A percentile compares a stretch with the other conserved stretches of the same genome.
Conservation (phyloP, 2,797 vertebrate genomes). For the Enteromius anoplus region DNA sequence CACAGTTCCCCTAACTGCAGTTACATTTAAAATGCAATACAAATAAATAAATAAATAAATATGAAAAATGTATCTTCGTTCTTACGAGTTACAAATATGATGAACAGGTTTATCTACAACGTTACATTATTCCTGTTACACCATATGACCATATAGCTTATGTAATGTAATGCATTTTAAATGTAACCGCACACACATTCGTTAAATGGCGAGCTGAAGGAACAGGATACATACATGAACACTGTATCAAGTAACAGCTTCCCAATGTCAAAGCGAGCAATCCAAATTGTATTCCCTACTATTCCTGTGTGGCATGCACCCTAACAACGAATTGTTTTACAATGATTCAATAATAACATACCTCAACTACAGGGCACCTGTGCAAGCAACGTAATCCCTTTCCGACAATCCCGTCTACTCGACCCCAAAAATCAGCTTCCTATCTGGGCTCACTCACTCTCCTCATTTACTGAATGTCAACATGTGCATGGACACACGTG, state of each 20-base stretch:
- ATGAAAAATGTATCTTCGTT: no score
- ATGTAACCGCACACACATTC: not conserved
- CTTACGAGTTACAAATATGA: no score
- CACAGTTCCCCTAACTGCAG: not conserved
- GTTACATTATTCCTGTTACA: no score
- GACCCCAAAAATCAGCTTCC: conserved; percentile 52
- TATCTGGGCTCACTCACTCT: conserved; percentile 22
- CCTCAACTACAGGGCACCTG: conserved; percentile 14
- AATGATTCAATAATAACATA: not conserved
- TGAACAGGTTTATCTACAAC: no score
- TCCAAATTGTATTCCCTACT: not conserved
- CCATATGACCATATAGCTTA: no score
- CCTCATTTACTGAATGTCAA: conserved; percentile 74
- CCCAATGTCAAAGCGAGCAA: not conserved
- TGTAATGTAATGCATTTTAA: no score
- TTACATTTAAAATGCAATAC: not conserved
- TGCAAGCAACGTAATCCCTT: conserved; percentile 11
- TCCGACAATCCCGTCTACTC: not conserved
- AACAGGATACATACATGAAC: not conserved
- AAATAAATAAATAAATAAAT: no score
- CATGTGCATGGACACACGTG: conserved; percentile 82
- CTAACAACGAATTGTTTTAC: not conserved
- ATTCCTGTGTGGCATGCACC: not conserved
- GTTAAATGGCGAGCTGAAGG: not conserved
- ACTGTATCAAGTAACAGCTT: not conserved